Percentiles rank a stretch among this genome's conserved stretches.
These are phyloP conservation scores for Argyrosomus japonicus DNA, from an alignment of 2,113 vertebrate genomes.

Conservation along the genomic window DNA sequence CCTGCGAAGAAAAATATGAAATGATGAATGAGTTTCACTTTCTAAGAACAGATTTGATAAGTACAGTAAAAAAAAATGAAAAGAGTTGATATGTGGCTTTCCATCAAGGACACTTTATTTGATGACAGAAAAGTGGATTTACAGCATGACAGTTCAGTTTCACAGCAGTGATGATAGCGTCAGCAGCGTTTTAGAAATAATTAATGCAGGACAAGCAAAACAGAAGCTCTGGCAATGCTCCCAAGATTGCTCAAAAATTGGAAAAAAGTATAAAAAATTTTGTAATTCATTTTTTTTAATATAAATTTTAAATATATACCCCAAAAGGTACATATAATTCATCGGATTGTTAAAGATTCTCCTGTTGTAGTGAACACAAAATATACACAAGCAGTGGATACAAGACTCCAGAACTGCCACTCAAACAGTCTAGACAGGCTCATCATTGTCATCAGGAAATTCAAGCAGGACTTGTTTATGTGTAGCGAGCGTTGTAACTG, in stretches of 20 bases:
- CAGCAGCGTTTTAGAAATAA: conserved; percentile 12
- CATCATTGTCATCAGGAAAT: background rate
- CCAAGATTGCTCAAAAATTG: background rate
- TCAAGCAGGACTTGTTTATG: background rate
- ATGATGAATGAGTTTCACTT: background rate
- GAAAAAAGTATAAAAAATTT: background rate
- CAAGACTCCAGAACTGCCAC: background rate
- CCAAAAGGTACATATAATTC: background rate
- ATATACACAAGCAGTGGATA: conserved; percentile 6
- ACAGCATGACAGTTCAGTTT: background rate
- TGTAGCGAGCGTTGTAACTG: background rate
- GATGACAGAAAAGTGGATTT: background rate
- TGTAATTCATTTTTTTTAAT: background rate
- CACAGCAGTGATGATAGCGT: conserved; percentile 1
- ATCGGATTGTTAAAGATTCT: background rate
- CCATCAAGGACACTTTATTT: conserved; percentile 40
- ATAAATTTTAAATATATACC: too few relatives aligned
- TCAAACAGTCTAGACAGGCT: too few relatives aligned
- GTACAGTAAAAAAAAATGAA: background rate
- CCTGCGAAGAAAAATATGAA: background rate
- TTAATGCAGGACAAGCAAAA: conserved; percentile 1
- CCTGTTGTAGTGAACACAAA: conserved; percentile 23
- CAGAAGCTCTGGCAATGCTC: background rate
- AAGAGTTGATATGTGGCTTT: background rate
- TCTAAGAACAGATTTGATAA: background rate